Percentiles rank a stretch among this genome's conserved stretches.
phyloP scores from a whole-genome alignment of 2,113 vertebrate genomes.

The Dipodomys merriami region DNA sequence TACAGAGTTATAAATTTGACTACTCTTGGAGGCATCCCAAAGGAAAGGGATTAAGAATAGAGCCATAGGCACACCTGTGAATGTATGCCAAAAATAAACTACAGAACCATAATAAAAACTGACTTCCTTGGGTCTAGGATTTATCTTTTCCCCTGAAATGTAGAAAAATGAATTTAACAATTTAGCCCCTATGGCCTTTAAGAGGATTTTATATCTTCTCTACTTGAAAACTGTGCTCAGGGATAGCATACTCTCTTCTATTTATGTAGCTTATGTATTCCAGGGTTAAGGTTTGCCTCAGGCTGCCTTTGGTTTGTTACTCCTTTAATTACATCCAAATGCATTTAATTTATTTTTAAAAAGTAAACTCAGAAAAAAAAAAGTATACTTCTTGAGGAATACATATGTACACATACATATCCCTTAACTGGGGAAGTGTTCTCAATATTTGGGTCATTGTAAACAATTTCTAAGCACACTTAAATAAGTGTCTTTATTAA shows the following conservation, averaged over 20 bases:
- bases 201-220: constrained; percentile 79
- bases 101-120: constrained; percentile 77
- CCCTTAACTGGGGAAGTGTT: constrained; percentile 36
- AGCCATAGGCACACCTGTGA: constrained; percentile 80
- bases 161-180: constrained; percentile 81
- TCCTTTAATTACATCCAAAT: constrained; percentile 73
- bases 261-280: constrained; percentile 57
- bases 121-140: constrained; percentile 74
- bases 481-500: not conserved
- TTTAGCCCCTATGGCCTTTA: constrained; percentile 79
- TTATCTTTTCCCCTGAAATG: constrained; percentile 79
- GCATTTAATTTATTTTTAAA: constrained; percentile 66
- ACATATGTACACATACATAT: not conserved
- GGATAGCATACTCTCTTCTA: constrained; percentile 59
- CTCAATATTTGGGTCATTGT: constrained; percentile 29
- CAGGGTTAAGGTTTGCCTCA: constrained; percentile 66
- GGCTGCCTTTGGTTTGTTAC: constrained; percentile 68
- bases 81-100: constrained; percentile 81
- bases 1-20: constrained; percentile 77
- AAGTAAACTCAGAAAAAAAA: not conserved
- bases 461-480: constrained; percentile 39
- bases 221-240: constrained; percentile 76
- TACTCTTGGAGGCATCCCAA: constrained; percentile 78
- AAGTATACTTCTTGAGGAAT: no score
- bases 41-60: constrained; percentile 80